These are phyloP conservation scores for Ctenosaura bakeri DNA, from an alignment of 2,797 vertebrate species.

Conservation along the genomic window DNA sequence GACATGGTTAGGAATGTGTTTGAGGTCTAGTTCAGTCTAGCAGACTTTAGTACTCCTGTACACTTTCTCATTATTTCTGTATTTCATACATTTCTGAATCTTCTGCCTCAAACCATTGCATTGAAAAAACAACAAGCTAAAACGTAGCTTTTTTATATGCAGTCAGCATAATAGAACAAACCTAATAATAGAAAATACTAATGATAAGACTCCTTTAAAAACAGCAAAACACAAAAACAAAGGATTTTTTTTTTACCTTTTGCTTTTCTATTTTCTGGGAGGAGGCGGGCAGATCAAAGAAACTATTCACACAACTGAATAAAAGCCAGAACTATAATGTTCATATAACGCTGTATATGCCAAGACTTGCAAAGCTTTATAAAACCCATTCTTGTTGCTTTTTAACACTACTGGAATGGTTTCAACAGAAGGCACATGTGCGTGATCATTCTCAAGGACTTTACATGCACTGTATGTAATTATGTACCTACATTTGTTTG, in stretches of 20 bases:
- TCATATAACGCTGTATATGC: neutral
- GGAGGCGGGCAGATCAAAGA: neutral
- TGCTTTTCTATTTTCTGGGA: too few species aligned
- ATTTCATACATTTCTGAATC: neutral
- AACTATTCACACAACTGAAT: neutral
- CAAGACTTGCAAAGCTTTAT: neutral
- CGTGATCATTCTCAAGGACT: neutral
- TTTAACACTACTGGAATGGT: neutral
- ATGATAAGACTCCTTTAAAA: neutral
- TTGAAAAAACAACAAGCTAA: neutral
- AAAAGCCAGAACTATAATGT: neutral
- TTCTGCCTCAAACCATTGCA: neutral
- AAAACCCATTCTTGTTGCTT: neutral
- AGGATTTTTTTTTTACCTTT: neutral
- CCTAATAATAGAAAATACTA: neutral
- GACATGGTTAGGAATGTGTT: neutral
- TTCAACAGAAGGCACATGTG: neutral
- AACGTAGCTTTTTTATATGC: neutral
- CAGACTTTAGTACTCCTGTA: neutral
- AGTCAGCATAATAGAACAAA: neutral
- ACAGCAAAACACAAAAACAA: too few species aligned
- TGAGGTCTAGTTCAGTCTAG: neutral
- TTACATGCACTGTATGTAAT: constrained; percentile 25
- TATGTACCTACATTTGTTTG: constrained; percentile 22
- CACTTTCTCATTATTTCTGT: neutral